Evolutionary conservation across 2,888 invertebrate genomes (phyloP).

Genomic region (Rhagium mordax): DNA sequence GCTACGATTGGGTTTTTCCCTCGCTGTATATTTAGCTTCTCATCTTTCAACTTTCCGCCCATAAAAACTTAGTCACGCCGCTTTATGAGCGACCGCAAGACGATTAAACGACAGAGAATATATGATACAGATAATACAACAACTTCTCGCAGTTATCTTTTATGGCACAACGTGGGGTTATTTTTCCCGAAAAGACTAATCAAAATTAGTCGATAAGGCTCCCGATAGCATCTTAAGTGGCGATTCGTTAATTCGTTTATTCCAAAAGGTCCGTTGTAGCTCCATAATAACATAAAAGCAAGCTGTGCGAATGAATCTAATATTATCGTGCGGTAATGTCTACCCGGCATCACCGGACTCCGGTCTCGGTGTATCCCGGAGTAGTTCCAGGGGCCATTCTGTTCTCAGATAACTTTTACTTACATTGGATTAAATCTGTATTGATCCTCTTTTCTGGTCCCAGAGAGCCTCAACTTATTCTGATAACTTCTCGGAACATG

Average conservation of each 20-base stretch:
- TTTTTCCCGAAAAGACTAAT: constrained; percentile 22
- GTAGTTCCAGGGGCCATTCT: constrained; percentile 47
- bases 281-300: constrained; percentile 41
- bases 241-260: constrained; percentile 35
- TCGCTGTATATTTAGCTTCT: too few relatives aligned
- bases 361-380: constrained; percentile 42
- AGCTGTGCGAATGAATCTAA: constrained; percentile 50
- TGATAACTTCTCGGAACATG: constrained; percentile 38
- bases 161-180: constrained; percentile 1
- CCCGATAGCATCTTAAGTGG: constrained; percentile 37
- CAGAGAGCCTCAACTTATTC: constrained; percentile 47
- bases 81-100: background rate
- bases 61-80: background rate
- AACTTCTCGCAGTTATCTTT: constrained; percentile 6
- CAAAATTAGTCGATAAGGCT: constrained; percentile 32
- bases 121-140: background rate
- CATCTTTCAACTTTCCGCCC: too few relatives aligned
- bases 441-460: constrained; percentile 50
- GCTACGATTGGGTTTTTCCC: too few relatives aligned
- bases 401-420: constrained; percentile 54
- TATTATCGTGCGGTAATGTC: constrained; percentile 50
- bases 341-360: constrained; percentile 40
- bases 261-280: constrained; percentile 17
- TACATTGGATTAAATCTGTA: constrained; percentile 56
- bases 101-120: background rate